Base-by-base conservation (phyloP, 2,888 invertebrate genomes). In the Falcaria lacertinaria region DNA sequence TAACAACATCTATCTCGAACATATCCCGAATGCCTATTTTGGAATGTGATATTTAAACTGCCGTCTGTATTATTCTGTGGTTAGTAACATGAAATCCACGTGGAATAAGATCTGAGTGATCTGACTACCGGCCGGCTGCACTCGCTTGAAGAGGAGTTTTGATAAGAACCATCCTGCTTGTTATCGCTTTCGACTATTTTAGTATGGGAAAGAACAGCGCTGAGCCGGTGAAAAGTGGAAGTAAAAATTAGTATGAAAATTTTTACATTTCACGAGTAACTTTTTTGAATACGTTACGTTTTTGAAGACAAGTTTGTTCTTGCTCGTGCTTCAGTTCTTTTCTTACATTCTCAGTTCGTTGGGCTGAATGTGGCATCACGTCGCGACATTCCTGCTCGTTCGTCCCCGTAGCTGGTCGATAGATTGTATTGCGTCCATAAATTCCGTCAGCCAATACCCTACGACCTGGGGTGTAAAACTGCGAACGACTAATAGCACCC, bases 351-450 rank as follows among this genome's bases (percentile, higher is more conserved):
- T 7, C 42, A n/a, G n/a, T n/a, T n/a, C n/a, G n/a, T n/a, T n/a
- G n/a, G 2, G 42, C 41, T 35, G 34, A 38, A 42, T 50, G 47
- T 43, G 41, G 43, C 54, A 57, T 63, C 74, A 69, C 69, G 63
- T 69, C 65, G 66, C 47, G 57, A 63, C 66, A 68, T 72, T 70
- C 62, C 62, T 52, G 49, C 19, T 45, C 61, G 64, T 66, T 57
- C 54, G 59, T 50, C 54, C 51, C 60, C 52, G 42, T 49, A 59
- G 57, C 54, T 47, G 15, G 49, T 53, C 60, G 57, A 66, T 68
- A 68, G 68, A 79, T 78, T 74, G 74, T 75, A 75, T 74, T 69
- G 69, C 52, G 48, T 59, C 71, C 60, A 74, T 80, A 80, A 79
- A 80, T 80, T 68, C 61, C 58, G 59, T 50, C 34, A 49, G 62